Conservation (phyloP, 2,888 invertebrate species). For the Idaea dimidiata region DNA sequence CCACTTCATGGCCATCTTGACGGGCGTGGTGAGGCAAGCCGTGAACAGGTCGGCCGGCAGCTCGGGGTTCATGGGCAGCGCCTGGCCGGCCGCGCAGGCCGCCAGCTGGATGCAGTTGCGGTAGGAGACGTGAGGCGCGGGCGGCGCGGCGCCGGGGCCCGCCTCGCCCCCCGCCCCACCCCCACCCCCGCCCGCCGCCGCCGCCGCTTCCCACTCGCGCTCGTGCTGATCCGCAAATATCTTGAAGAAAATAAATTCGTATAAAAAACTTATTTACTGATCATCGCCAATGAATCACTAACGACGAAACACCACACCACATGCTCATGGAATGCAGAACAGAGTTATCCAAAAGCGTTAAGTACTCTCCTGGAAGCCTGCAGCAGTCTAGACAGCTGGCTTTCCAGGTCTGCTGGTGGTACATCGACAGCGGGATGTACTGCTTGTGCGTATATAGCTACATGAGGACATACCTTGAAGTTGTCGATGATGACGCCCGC, state of each 20-base stretch:
- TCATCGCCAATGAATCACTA: no score
- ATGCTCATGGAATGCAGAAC: no score
- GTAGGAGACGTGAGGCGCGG: conserved; percentile 79
- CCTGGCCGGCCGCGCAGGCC: conserved; percentile 96
- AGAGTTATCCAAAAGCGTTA: no score
- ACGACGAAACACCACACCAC: no score
- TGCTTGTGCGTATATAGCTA: no score
- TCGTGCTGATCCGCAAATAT: conserved; percentile 95
- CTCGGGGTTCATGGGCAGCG: conserved; percentile 97
- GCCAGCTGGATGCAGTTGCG: conserved; percentile 97
- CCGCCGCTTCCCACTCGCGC: conserved; percentile 78
- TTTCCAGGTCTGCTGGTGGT: no score
- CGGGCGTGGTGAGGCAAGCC: conserved; percentile 98
- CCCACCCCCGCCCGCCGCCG: neutral
- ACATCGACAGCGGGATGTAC: no score
- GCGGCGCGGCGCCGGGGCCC: conserved; percentile 38
- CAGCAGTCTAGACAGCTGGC: no score
- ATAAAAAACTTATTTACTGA: no score
- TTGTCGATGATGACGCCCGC: conserved; percentile 97
- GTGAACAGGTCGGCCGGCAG: conserved; percentile 99
- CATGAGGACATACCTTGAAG: conserved; percentile 69
- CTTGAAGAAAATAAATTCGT: no score
- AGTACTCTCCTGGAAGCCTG: no score
- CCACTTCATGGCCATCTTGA: conserved; percentile 97
- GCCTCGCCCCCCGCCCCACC: conserved; percentile 8